Conservation (phyloP, 2,113 vertebrate genomes). For the Corydoras sp. region DNA sequence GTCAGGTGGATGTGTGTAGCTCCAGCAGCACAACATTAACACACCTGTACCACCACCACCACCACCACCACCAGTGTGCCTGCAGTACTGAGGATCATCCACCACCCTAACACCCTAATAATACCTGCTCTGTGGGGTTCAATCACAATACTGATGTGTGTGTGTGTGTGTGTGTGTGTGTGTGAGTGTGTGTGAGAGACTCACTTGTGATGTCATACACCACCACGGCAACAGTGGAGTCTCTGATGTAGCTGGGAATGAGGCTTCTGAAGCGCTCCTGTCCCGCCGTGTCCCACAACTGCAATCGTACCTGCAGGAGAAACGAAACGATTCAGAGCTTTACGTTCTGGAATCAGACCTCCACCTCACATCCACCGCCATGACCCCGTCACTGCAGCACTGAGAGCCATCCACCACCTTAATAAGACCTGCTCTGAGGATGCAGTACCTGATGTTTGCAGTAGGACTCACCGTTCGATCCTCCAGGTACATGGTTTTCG, state of each 20-base stretch:
- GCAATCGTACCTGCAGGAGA: conserved; percentile 79
- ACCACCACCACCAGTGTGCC: too few species aligned
- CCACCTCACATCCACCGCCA: conserved; percentile 11
- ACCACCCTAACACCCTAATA: too few species aligned
- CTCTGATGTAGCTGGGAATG: conserved; percentile 89
- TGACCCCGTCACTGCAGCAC: not conserved
- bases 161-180: not conserved
- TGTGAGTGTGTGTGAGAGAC: conserved; percentile 33
- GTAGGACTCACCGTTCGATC: conserved; percentile 80
- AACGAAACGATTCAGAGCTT: too few species aligned
- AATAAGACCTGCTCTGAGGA: too few species aligned
- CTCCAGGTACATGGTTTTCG: conserved; percentile 94
- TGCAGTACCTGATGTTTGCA: not conserved
- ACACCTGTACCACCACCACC: too few species aligned
- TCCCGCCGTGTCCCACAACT: conserved; percentile 91
- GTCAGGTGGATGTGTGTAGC: too few species aligned
- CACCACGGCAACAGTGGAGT: conserved; percentile 89
- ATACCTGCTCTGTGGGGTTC: too few species aligned
- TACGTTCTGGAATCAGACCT: too few species aligned
- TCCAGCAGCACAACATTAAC: too few species aligned
- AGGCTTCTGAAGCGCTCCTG: conserved; percentile 91
- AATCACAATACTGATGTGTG: not conserved
- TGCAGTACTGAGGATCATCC: too few species aligned
- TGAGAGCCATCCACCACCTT: too few species aligned
- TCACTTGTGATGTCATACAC: conserved; percentile 92